Evolutionary conservation across 2,113 vertebrate species (phyloP).

Genomic region (Ictalurus furcatus): DNA sequence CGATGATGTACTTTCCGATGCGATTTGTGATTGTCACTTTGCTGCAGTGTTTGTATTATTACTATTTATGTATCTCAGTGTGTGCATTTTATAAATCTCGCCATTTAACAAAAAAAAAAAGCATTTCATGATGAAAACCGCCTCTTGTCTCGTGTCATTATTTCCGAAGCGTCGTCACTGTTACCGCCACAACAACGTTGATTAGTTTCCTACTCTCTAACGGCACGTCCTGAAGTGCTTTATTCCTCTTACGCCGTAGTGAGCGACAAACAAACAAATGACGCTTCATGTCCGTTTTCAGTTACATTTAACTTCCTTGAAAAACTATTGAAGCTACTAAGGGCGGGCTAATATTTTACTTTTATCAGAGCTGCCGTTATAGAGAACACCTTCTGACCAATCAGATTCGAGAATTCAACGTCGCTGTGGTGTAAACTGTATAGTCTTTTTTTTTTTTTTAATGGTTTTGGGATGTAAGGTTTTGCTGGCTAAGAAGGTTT

Average conservation of each 20-base stretch:
- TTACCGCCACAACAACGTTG: background rate
- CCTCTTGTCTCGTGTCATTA: conserved; percentile 8
- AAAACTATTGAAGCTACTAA: background rate
- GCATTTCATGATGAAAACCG: conserved; percentile 12
- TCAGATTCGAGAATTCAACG: background rate
- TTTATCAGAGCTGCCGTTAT: background rate
- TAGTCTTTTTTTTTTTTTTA: background rate
- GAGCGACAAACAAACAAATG: background rate
- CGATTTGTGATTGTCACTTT: conserved; percentile 45
- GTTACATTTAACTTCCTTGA: background rate
- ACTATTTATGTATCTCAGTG: conserved; percentile 17
- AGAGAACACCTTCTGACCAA: background rate
- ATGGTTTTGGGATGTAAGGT: background rate
- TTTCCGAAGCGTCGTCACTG: background rate
- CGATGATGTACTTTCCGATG: conserved; percentile 3
- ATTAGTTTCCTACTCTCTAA: background rate
- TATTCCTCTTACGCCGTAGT: background rate
- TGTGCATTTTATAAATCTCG: conserved; percentile 26
- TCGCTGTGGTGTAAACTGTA: background rate
- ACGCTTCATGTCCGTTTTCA: background rate
- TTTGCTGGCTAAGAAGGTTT: background rate
- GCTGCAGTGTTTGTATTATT: conserved; percentile 47
- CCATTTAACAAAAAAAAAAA: conserved; percentile 19
- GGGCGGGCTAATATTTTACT: background rate
- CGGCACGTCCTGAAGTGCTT: background rate